phyloP scores from a whole-genome alignment of 2,888 invertebrate species.

The Ctena decussata region DNA sequence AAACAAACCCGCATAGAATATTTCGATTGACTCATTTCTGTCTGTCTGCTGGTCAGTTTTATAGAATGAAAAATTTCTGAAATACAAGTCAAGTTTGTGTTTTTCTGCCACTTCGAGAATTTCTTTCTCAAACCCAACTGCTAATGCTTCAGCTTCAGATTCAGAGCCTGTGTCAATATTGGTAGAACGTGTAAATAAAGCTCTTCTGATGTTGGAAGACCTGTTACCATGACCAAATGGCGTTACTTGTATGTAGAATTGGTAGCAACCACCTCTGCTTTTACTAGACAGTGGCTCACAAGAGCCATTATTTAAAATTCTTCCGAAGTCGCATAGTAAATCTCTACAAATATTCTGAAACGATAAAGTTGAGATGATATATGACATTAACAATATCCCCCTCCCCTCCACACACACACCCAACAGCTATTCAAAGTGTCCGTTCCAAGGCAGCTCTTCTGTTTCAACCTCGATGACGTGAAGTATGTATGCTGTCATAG shows the following conservation, averaged over 20 bases:
- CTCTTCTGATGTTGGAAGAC: not conserved
- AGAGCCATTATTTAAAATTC: not conserved
- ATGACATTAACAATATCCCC: no score
- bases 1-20: not conserved
- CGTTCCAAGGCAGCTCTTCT: no score
- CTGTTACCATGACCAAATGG: not conserved
- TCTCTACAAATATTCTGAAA: slow-evolving; percentile 1
- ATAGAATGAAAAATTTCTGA: not conserved
- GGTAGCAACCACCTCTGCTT: not conserved
- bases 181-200: not conserved
- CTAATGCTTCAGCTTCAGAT: not conserved
- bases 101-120: not conserved
- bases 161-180: not conserved
- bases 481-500: no score
- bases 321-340: not conserved
- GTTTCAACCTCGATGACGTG: no score
- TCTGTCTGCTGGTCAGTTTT: not conserved
- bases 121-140: not conserved
- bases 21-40: not conserved
- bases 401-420: no score
- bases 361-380: no score
- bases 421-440: no score
- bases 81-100: not conserved
- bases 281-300: not conserved
- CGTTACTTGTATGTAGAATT: not conserved